Base-by-base conservation (phyloP, 2,888 invertebrate species). In the Limnephilus lunatus region DNA sequence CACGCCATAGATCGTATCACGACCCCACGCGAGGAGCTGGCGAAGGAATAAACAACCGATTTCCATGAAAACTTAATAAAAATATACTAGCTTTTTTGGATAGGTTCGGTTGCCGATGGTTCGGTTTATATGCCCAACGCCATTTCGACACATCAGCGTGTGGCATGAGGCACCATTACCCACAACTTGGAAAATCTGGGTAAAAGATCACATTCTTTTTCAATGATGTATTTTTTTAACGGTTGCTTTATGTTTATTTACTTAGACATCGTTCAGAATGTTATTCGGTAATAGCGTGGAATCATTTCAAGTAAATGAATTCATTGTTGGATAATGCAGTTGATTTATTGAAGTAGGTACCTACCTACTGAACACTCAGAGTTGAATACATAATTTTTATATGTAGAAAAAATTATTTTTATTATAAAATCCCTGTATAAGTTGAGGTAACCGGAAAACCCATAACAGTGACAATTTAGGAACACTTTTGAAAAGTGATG, bases 1-100 rank as follows among this genome's bases (percentile, higher is more conserved):
- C 88, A 89, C 88, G 88, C 88, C 80, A 89, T 80, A n/a, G 35
- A 89, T 89, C 11, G 25, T 89, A 89, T 80, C 80, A 80, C 14
- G 68, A 80, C 53, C n/a, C 68, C 31, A 39, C 88, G 88, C 68
- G 32, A 35, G 88, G 68, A 30, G 25, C 19, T 2, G 32, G 35
- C 19, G 11, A 32, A 86, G 86, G 44, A 30, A 86, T 86, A 86
- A 44, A 31, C 25, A 86, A 48, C 86, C 30, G 0, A 48, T 86
- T 86, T 86, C 48, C 39, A 48, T 53, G 53, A 44, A 53, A 86
- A 85, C 4, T 39, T 39, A 32, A 32, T 15, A 7, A 25, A n/a
- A 68, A 68, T 25, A 7, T 68, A 68, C 25, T 68, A 68, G 25
- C 68, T 19, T 53, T 68, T 68, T 68, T 68, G 5, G 2, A n/a